Conservation (phyloP, 1,140 invertebrate species). For the Euborellia annulipes region DNA sequence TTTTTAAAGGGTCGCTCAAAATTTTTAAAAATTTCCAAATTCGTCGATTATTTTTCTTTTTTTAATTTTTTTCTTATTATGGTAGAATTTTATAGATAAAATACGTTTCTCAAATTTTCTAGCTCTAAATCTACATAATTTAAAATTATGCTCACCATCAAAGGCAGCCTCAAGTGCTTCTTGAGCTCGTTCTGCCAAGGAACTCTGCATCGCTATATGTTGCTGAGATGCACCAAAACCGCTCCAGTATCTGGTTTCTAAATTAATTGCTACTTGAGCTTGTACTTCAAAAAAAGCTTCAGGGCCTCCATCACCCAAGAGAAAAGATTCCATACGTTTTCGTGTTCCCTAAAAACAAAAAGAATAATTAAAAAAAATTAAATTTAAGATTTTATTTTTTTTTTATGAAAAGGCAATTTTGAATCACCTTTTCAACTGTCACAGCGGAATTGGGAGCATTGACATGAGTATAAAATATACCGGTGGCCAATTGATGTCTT, state of each 20-base stretch:
- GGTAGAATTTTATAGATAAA: background rate
- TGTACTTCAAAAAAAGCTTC: slow-evolving; percentile 81
- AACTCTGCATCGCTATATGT: slow-evolving; percentile 49
- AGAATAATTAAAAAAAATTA: no score
- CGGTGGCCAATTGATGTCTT: slow-evolving; percentile 74
- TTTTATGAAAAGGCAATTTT: no score
- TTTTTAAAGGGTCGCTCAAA: no score
- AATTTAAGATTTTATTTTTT: no score
- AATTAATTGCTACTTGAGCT: slow-evolving; percentile 52
- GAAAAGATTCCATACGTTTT: slow-evolving; percentile 73
- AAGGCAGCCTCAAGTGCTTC: slow-evolving; percentile 44
- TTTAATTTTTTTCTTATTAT: no score
- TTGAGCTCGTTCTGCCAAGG: slow-evolving; percentile 38
- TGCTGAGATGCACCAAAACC: slow-evolving; percentile 73
- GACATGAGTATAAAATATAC: slow-evolving; percentile 83
- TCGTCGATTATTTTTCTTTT: no score
- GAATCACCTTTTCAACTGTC: no score
- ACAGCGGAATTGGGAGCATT: no score
- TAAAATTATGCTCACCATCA: slow-evolving; percentile 11
- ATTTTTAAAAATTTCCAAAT: no score
- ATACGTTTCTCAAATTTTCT: background rate
- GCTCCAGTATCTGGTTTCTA: slow-evolving; percentile 79
- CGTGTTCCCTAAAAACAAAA: slow-evolving; percentile 29
- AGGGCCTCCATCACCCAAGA: slow-evolving; percentile 71
- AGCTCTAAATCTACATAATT: background rate